Evolutionary conservation across 2,113 vertebrate species (phyloP), one percentile per base, ranked within the genome.

Genomic region (Lutjanus erythropterus): DNA sequence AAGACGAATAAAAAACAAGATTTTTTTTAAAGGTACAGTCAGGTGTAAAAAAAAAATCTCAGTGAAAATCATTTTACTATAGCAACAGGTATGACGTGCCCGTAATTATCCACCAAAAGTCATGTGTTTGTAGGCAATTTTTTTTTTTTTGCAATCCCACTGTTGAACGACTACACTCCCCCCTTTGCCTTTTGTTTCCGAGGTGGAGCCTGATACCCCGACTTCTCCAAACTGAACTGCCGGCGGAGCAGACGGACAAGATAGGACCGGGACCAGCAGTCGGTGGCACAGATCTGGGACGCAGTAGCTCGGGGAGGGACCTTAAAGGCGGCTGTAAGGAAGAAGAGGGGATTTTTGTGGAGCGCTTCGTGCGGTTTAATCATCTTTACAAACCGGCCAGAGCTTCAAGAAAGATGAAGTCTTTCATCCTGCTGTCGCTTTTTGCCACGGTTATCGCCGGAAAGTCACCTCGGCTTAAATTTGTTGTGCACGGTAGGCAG

Each of bases 391-490:
- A 55, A 29, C 4, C 65, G 53, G 46, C 14, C 29, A 41, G 62
- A 67, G 25, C 21, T 46, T 46, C 44, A 55, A 75, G 33, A 47
- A 88, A 83, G 74, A 95, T 95, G 95, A 93, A 94, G 66, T 60
- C 5, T 82, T 75, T 92, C 27, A 12, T 94, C 39, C 62, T 94
- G 50, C 29, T 94, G 53, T 76, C 86, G 14, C 52, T 95, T 73
- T 81, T 94, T 61, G 89, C 89, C 58, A 39, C 93, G 39, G 71
- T 78, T 4, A 44, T 91, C 64, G 81, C 87, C 42, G 94, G 91
- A 61, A 95, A 93, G 87, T 90, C 89, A 33, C 94, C 96, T 59
- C 90, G 96, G 56, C 91, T 96, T 67, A 96, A 96, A 95, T 95
- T 96, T 56, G 82, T 91, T 8, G 90, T 95, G 11, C 89, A 94